phyloP scores from a whole-genome alignment of 2,888 invertebrate genomes.

The Parasteatoda lunata region DNA sequence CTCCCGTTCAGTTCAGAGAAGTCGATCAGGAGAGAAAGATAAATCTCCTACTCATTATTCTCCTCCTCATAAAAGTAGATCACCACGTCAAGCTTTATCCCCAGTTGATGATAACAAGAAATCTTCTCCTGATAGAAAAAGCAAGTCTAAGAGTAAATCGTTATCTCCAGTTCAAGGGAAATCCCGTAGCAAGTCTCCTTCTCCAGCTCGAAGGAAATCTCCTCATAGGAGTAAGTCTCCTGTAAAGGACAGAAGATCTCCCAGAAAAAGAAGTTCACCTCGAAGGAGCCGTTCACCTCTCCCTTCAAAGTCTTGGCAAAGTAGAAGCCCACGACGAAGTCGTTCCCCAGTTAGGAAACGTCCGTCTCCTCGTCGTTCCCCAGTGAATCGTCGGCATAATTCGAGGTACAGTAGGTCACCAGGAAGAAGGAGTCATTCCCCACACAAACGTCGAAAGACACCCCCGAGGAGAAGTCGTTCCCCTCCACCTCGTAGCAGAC shows the following conservation, averaged over 20 bases:
- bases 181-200: constrained; percentile 36
- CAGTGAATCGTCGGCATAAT: constrained; percentile 55
- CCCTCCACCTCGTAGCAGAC: constrained; percentile 34
- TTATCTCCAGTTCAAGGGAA: constrained; percentile 39
- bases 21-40: constrained; percentile 36
- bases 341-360: constrained; percentile 40
- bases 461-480: constrained; percentile 47
- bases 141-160: constrained; percentile 43
- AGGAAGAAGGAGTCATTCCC: constrained; percentile 34
- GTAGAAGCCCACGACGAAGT: constrained; percentile 59
- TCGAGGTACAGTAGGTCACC: constrained; percentile 54
- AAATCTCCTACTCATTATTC: constrained; percentile 41
- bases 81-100: constrained; percentile 28
- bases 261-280: constrained; percentile 31
- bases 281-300: constrained; percentile 65
- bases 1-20: constrained; percentile 50
- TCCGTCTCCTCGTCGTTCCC: constrained; percentile 70
- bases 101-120: constrained; percentile 30
- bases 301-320: constrained; percentile 56
- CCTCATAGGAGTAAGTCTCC: constrained; percentile 42
- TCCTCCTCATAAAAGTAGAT: constrained; percentile 46
- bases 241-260: constrained; percentile 29
- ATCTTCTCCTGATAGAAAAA: constrained; percentile 17
- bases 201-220: constrained; percentile 51
- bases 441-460: constrained; percentile 38